phyloP scores from a whole-genome alignment of 2,888 invertebrate genomes.

The Dynastes grantii region DNA sequence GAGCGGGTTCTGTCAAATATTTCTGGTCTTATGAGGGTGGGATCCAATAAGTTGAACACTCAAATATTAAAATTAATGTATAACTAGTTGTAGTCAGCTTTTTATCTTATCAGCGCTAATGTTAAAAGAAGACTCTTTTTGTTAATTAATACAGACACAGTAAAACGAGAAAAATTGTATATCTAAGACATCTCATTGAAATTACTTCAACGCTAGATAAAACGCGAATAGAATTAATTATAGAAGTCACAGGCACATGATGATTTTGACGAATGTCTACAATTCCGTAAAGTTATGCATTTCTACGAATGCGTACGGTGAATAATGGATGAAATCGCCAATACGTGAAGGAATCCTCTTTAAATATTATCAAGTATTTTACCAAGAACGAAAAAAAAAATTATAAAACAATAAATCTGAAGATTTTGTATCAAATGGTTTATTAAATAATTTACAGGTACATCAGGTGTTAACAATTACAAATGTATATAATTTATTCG shows the following conservation, averaged over 20 bases:
- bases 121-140: no score
- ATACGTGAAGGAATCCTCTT: neutral
- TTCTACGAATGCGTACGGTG: slow-evolving; percentile 3
- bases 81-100: no score
- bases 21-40: no score
- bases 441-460: slow-evolving; percentile 44
- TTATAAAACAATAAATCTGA: neutral
- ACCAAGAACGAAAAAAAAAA: no score
- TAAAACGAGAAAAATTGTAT: no score
- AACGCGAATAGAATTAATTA: slow-evolving; percentile 3
- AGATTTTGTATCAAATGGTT: slow-evolving; percentile 19
- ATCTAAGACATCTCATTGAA: neutral
- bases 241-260: neutral
- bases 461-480: slow-evolving; percentile 40
- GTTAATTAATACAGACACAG: no score
- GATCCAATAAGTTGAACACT: no score
- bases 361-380: slow-evolving; percentile 9
- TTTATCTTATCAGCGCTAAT: no score
- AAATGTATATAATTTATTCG: slow-evolving; percentile 4
- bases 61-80: no score
- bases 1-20: no score
- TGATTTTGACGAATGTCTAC: neutral
- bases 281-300: slow-evolving; percentile 14
- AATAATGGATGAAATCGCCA: slow-evolving; percentile 15
- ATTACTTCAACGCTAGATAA: neutral